Percentiles rank a stretch among this genome's conserved stretches.
phyloP scores from a whole-genome alignment of 2,888 invertebrate genomes.

The Euzetes globulus region DNA sequence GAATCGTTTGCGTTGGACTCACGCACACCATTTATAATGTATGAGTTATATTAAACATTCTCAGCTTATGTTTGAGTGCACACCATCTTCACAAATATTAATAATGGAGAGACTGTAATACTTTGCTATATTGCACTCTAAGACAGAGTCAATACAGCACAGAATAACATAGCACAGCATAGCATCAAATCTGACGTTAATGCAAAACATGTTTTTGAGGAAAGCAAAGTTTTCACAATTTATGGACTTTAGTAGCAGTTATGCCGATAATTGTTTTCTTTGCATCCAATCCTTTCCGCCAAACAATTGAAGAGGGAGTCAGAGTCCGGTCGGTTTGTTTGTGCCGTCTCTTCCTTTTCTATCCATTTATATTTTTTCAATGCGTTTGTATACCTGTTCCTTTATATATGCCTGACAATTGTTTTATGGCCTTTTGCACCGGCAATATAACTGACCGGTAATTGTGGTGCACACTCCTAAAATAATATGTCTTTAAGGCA shows the following conservation, averaged over 20 bases:
- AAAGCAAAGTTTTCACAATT: no score
- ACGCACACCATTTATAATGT: not conserved
- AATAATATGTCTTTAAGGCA: not conserved
- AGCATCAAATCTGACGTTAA: no score
- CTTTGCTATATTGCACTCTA: not conserved
- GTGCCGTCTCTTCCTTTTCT: not conserved
- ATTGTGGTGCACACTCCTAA: not conserved
- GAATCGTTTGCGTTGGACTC: not conserved
- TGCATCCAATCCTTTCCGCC: not conserved
- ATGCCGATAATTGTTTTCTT: not conserved
- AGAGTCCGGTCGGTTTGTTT: conserved; percentile 2
- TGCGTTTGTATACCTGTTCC: not conserved
- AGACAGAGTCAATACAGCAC: not conserved
- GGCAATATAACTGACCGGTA: not conserved
- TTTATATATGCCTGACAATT: not conserved
- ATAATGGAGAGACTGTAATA: not conserved
- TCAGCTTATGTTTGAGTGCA: conserved; percentile 1
- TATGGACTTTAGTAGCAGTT: no score
- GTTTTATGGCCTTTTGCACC: not conserved
- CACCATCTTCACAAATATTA: not conserved
- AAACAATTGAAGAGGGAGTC: not conserved
- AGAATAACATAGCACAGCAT: not conserved
- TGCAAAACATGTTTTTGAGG: no score
- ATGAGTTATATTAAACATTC: not conserved
- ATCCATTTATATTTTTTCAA: not conserved